phyloP scores from a whole-genome alignment of 2,888 invertebrate genomes.

The Noctua comes region DNA sequence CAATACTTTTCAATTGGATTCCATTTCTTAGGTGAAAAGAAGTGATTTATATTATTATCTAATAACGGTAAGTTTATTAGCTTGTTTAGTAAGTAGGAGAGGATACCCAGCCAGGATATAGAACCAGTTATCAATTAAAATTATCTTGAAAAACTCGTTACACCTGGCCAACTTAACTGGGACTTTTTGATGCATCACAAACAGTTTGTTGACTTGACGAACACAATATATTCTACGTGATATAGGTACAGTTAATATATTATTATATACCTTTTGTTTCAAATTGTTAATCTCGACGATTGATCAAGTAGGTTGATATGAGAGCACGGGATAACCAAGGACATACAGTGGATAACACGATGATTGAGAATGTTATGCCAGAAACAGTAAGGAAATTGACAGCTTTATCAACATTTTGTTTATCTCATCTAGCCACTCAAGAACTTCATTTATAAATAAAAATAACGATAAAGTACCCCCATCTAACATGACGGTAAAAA shows the following conservation, averaged over 20 bases:
- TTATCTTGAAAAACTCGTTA: conserved; percentile 46
- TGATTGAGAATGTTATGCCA: conserved; percentile 35
- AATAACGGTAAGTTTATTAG: conserved; percentile 47
- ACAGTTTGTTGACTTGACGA: not conserved
- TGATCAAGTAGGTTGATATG: conserved; percentile 45
- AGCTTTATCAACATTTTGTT: conserved; percentile 55
- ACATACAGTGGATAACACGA: conserved; percentile 35
- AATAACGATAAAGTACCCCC: conserved; percentile 20
- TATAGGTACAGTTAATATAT: conserved; percentile 13
- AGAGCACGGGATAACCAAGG: conserved; percentile 44
- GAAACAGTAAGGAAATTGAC: conserved; percentile 36
- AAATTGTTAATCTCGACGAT: conserved; percentile 46
- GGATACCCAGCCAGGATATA: conserved; percentile 48
- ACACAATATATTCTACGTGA: conserved; percentile 10
- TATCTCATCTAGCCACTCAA: conserved; percentile 16
- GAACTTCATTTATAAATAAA: conserved; percentile 9
- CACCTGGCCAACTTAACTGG: conserved; percentile 37
- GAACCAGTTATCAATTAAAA: conserved; percentile 49
- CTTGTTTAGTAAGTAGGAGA: conserved; percentile 33
- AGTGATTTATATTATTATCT: conserved; percentile 30
- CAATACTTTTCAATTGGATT: conserved; percentile 8
- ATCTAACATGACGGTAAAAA: not conserved
- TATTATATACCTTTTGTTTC: conserved; percentile 47
- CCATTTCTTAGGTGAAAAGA: not conserved
- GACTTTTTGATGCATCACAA: conserved; percentile 26